These are phyloP conservation scores for Drosophila robusta DNA, from an alignment of 2,888 invertebrate species.

Conservation along the genomic window DNA sequence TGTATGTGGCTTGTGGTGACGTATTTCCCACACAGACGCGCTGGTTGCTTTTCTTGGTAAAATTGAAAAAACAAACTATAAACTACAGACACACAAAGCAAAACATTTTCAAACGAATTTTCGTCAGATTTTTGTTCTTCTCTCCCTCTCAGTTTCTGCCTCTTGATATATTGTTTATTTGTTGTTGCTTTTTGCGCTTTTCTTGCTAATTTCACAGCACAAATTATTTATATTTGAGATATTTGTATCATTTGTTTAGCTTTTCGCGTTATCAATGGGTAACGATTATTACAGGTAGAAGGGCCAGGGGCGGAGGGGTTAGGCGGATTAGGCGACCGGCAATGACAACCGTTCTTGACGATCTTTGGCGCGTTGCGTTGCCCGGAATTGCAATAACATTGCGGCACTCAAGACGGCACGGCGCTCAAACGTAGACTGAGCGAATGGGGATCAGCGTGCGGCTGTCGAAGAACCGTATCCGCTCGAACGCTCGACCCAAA, in stretches of 20 bases:
- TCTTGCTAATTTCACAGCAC: conserved; percentile 21
- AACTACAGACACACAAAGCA: conserved; percentile 17
- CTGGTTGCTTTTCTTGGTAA: conserved; percentile 20
- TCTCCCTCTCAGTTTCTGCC: neutral
- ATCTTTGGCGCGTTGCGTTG: conserved; percentile 47
- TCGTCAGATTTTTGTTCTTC: neutral
- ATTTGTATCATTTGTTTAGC: conserved; percentile 18
- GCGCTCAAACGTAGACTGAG: conserved; percentile 74
- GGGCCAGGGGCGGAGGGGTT: neutral
- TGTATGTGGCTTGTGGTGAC: conserved; percentile 48
- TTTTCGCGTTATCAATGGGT: conserved; percentile 2
- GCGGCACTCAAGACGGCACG: conserved; percentile 65
- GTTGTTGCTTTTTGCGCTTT: conserved; percentile 15
- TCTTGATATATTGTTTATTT: conserved; percentile 32
- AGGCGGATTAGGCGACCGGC: conserved; percentile 9
- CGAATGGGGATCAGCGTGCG: conserved; percentile 25
- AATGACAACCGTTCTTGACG: conserved; percentile 30
- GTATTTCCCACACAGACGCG: conserved; percentile 50
- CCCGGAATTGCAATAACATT: conserved; percentile 58
- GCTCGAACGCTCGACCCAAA: conserved; percentile 16
- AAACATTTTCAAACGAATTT: conserved; percentile 22
- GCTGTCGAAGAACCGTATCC: conserved; percentile 34
- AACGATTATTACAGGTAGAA: neutral
- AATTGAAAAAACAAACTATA: conserved; percentile 33
- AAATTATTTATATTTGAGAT: conserved; percentile 9